Conservation (phyloP, 2,888 invertebrate species). For the Drosophila fungiperda region DNA sequence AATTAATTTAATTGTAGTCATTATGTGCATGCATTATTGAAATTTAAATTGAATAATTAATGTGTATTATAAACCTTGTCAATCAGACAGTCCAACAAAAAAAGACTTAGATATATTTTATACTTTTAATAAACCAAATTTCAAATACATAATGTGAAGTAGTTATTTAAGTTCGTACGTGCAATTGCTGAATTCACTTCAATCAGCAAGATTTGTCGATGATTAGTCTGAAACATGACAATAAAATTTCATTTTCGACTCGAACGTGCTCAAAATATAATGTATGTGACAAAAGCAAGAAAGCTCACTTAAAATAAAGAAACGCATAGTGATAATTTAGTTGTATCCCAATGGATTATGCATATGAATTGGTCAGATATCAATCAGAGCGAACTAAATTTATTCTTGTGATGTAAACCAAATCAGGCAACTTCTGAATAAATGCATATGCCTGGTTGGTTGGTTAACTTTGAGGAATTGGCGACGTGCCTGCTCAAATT, state of each 20-base stretch:
- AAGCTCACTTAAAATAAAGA: slow-evolving; percentile 1
- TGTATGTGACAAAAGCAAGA: slow-evolving; percentile 7
- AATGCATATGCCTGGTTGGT: slow-evolving; percentile 23
- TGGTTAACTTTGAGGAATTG: slow-evolving; percentile 7
- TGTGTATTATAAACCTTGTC: too few relatives aligned
- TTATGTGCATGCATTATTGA: not conserved
- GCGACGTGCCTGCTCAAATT: slow-evolving; percentile 53
- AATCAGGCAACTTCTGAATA: not conserved
- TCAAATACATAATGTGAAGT: not conserved
- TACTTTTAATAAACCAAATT: not conserved
- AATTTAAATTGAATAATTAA: not conserved
- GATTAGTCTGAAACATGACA: not conserved
- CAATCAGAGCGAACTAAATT: slow-evolving; percentile 1
- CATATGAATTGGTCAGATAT: slow-evolving; percentile 14
- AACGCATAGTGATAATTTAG: slow-evolving; percentile 1
- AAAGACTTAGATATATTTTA: not conserved
- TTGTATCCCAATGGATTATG: slow-evolving; percentile 9
- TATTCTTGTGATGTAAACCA: slow-evolving; percentile 9
- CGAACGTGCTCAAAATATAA: slow-evolving; percentile 51
- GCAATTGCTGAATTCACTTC: too few relatives aligned
- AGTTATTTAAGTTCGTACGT: not conserved
- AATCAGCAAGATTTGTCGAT: not conserved
- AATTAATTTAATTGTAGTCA: rapidly evolving
- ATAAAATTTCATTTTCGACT: not conserved
- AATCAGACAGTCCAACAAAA: not conserved